phyloP scores from a whole-genome alignment of 1,140 invertebrate species.

The Orchesella cincta region DNA sequence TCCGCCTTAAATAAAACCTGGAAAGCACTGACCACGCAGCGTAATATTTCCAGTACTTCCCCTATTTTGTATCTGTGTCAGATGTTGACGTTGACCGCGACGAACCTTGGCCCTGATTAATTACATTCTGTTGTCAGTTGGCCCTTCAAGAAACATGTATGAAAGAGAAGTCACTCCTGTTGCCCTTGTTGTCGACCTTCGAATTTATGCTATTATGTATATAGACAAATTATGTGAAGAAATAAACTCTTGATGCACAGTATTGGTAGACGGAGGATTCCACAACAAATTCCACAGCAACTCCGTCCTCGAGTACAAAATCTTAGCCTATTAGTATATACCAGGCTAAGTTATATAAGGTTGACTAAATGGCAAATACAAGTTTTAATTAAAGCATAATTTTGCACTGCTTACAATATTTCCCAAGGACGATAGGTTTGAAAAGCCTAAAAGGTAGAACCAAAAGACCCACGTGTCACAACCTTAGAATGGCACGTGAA shows the following conservation, averaged over 20 bases:
- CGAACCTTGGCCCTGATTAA: slow-evolving; percentile 6
- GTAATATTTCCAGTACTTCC: neutral
- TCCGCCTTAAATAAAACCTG: neutral
- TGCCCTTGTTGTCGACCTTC: slow-evolving; percentile 3
- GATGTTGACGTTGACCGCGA: neutral
- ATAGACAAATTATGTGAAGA: neutral
- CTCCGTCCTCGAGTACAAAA: too few relatives aligned
- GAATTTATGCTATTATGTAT: neutral
- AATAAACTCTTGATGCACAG: neutral
- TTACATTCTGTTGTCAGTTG: neutral
- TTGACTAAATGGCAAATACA: too few relatives aligned
- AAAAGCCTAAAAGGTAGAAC: too few relatives aligned
- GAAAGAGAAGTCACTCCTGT: neutral
- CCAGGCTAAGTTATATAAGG: too few relatives aligned
- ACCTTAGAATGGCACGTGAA: too few relatives aligned
- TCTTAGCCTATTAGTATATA: too few relatives aligned
- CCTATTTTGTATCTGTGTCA: too few relatives aligned
- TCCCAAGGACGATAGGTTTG: neutral
- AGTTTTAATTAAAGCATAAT: too few relatives aligned
- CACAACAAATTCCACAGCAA: too few relatives aligned
- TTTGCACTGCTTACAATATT: too few relatives aligned
- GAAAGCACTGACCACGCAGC: neutral
- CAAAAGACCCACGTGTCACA: too few relatives aligned
- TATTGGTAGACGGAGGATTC: neutral
- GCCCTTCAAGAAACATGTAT: slow-evolving; percentile 3